Conservation (phyloP, 2,113 vertebrate genomes). For the Vulpes vulpes region DNA sequence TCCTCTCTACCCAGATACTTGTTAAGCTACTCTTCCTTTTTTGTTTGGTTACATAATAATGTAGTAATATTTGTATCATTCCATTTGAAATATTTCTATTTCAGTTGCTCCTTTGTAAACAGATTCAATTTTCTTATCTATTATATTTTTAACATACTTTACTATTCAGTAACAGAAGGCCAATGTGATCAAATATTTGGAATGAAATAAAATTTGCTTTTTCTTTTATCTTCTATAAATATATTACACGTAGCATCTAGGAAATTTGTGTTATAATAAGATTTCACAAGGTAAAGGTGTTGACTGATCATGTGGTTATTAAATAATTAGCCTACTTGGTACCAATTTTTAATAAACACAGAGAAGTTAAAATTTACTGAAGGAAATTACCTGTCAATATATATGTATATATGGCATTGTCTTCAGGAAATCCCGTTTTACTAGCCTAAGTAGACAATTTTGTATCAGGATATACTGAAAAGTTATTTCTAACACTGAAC, state of each 20-base stretch:
- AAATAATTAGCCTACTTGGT: not conserved
- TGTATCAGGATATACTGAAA: not conserved
- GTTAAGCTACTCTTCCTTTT: not conserved
- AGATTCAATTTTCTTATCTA: constrained; percentile 10
- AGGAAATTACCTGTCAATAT: not conserved
- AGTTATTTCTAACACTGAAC: not conserved
- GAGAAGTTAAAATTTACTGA: not conserved
- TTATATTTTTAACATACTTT: not conserved
- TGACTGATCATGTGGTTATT: not conserved
- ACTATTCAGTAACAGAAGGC: not conserved
- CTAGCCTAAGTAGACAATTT: not conserved
- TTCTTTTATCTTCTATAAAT: not conserved
- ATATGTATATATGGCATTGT: not conserved
- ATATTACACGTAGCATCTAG: not conserved
- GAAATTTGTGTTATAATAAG: not conserved
- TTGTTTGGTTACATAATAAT: not conserved
- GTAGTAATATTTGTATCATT: not conserved
- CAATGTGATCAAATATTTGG: not conserved
- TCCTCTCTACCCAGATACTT: not conserved
- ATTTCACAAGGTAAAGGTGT: constrained; percentile 8
- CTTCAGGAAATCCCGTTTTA: not conserved
- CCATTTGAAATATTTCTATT: constrained; percentile 34
- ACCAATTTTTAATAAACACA: not conserved
- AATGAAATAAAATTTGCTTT: constrained; percentile 24
- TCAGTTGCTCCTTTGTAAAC: constrained; percentile 41